Base-by-base conservation (phyloP, 2,113 vertebrate genomes). In the Trematomus loennbergii region DNA sequence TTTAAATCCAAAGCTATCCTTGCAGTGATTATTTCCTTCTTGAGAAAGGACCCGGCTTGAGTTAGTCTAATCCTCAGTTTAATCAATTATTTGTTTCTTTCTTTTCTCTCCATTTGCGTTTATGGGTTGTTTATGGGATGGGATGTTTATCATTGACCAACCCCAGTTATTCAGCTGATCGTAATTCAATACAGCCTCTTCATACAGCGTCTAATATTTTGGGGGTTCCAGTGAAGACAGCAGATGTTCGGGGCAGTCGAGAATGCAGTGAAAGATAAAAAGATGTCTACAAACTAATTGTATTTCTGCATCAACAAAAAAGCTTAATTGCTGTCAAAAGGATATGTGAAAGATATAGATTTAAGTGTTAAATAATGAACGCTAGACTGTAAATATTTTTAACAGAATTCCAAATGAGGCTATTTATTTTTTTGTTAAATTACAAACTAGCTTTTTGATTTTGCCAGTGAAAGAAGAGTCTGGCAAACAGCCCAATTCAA, bases 281-380 rank as follows among this genome's bases (percentile, higher is more conserved):
- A 8, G 36, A 40, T 40, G 36, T 40, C 36, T 40, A 40, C 36
- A 29, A 29, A 29, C 29, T 29, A 22, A 22, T 22, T 22, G 22
- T 22, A 22, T 22, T 22, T 22, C 22, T 22, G 22, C 22, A 2
- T 40, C 36, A 8, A 9, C 36, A 40, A 8, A 40, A 8, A 40
- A 40, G 36, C 36, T 40, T 40, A 40, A 40, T 40, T 40, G 7
- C 36, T 40, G 36, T 8, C 36, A 40, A 40, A 8, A 40, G 9
- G 7, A 40, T 40, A 40, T 40, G 36, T 7, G 36, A 36, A 36
- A 36, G 7, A 36, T 36, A 36, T 20, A 11, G 62, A 40, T 57
- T 68, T 45, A 68, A 72, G 16, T 48, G 40, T 65, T 59, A 70
- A 45, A 64, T 46, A 22, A 84, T 52, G 18, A 66, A 64, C 20